A percentile compares a stretch with the other conserved stretches of the same genome.
Conservation (phyloP, 2,797 vertebrate genomes). For the Calcarius lapponicus region DNA sequence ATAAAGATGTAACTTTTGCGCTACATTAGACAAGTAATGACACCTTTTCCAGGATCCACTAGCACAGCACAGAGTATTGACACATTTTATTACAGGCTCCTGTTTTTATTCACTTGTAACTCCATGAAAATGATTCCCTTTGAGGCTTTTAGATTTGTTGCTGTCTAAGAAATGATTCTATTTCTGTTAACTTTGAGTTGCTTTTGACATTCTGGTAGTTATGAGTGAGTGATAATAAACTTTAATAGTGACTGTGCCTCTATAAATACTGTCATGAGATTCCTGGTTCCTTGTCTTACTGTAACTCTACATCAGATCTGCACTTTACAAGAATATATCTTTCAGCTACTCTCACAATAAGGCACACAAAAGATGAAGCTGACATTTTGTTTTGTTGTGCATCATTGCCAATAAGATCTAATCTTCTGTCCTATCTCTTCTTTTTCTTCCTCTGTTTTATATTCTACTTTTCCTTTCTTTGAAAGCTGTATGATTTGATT, state of each 20-base stretch:
- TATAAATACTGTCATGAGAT: background rate
- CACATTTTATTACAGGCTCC: background rate
- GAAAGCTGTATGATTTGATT: background rate
- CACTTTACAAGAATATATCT: background rate
- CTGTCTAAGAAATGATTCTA: background rate
- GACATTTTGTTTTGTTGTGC: background rate
- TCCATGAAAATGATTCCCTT: background rate
- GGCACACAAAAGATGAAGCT: background rate
- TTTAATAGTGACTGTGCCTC: background rate
- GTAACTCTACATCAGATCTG: background rate
- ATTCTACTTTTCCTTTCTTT: background rate
- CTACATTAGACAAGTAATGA: conserved; percentile 21
- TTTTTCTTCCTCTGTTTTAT: background rate
- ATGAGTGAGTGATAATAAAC: background rate
- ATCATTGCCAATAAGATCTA: background rate
- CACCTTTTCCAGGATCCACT: background rate
- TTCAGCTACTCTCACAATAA: background rate
- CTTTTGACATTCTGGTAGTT: background rate
- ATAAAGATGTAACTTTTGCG: conserved; percentile 19
- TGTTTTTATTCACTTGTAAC: background rate
- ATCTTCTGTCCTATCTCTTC: background rate
- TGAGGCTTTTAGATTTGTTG: background rate
- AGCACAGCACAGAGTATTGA: background rate
- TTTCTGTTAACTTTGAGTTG: background rate
- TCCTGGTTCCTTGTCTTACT: background rate